phyloP scores from a whole-genome alignment of 35 echinoderm and acorn worm genomes.

The Anneissia japonica region DNA sequence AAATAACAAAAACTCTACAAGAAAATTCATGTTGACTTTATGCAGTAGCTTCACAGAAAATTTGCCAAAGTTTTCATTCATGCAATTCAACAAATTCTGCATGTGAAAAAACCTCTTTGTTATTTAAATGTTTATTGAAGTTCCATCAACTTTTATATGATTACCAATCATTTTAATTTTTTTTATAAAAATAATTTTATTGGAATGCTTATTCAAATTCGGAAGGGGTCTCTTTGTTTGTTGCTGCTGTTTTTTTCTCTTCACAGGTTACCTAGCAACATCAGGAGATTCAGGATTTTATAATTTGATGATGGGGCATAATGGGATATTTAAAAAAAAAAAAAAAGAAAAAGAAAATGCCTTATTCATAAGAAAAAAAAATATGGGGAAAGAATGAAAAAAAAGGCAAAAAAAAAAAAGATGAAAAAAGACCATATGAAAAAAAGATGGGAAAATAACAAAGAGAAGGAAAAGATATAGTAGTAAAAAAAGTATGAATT shows the following conservation, averaged over 20 bases:
- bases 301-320: neutral
- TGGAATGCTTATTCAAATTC: neutral
- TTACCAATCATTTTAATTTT: neutral
- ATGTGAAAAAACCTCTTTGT: neutral
- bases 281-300: neutral
- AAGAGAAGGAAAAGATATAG: constrained; percentile 12
- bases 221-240: neutral
- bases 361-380: constrained; percentile 29
- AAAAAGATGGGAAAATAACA: constrained; percentile 17
- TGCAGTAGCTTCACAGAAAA: neutral
- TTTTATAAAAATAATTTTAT: neutral
- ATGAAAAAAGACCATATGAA: constrained; percentile 28
- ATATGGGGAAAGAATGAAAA: neutral
- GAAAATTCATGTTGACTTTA: neutral
- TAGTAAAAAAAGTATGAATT: constrained; percentile 26
- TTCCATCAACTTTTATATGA: neutral
- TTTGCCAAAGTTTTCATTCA: neutral
- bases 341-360: constrained; percentile 15
- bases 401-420: constrained; percentile 9
- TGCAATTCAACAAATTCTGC: neutral
- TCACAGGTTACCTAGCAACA: neutral
- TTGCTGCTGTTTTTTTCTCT: constrained; percentile 17
- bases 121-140: neutral
- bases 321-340: neutral
- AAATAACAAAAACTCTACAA: neutral